Evolutionary conservation across 2,113 vertebrate species (phyloP).

Genomic region (Helogale parvula): DNA sequence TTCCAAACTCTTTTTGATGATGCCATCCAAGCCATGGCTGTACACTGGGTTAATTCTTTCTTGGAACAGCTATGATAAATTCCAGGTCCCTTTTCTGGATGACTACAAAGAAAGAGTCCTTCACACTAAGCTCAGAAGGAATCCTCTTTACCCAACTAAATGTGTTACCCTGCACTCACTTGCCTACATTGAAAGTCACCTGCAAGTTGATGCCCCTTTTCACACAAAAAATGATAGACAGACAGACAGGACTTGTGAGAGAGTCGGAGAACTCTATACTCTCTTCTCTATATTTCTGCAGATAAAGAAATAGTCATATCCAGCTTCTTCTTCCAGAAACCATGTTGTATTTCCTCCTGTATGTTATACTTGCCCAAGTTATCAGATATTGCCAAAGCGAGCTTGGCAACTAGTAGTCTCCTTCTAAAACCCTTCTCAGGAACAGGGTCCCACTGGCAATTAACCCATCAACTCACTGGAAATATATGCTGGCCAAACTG

Average conservation of each 20-base stretch:
- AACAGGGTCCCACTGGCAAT: not conserved
- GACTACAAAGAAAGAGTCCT: not conserved
- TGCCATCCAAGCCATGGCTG: not conserved
- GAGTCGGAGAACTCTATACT: not conserved
- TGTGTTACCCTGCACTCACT: not conserved
- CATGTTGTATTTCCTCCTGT: not conserved
- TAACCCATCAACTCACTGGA: not conserved
- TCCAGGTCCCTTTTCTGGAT: not conserved
- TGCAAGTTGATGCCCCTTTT: not conserved
- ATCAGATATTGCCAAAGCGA: not conserved
- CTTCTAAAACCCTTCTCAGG: not conserved
- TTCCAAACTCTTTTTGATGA: slow-evolving; percentile 31
- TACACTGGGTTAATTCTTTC: not conserved
- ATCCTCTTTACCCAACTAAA: not conserved
- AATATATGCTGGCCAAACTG: not conserved
- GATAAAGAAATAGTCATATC: not conserved
- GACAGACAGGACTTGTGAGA: not conserved
- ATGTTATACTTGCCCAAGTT: not conserved
- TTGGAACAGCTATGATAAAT: not conserved
- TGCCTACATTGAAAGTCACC: not conserved
- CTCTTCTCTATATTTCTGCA: not conserved
- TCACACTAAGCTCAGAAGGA: not conserved
- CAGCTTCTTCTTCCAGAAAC: slow-evolving; percentile 38
- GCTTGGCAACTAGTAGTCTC: not conserved
- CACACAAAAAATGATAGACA: not conserved